Base-by-base conservation (phyloP, 2,113 vertebrate species). In the Sander vitreus region DNA sequence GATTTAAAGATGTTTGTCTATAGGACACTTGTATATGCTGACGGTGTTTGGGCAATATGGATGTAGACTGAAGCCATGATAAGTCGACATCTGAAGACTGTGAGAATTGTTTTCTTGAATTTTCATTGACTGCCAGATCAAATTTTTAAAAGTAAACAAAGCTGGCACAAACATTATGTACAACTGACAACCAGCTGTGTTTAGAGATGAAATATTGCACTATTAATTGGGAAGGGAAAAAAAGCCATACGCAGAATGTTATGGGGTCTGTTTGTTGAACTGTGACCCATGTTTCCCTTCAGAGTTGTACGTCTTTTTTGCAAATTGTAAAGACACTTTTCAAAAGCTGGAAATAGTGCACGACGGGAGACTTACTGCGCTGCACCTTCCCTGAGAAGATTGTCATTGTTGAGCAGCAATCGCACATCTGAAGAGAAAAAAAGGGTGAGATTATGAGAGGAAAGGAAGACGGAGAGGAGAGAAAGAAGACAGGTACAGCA, bases 381-480 rank as follows among this genome's bases (percentile, higher is more conserved):
- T 83, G 97, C 97, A 93, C 97, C 97, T 96, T 98, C 97, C 96
- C 97, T 97, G 96, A 99, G 97, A 95, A 99, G 97, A 96, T 97
- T 98, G 95, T 99, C 97, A 88, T 98, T 96, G 95, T 97, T 97
- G 91, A 98, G 97, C 92, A 99, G 96, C 95, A 99, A 96, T 85
- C 97, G 97, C 93, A 99, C 97, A 96, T 99, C 98, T 99, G 93
- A 69, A 64, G 73, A 85, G 75, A 36, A 55, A 81, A 71, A 59
- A 81, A 5, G 1, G 3, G 3, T 1, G 2, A 43, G n/a, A 58
- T 70, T 16, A 63, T 57, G 13, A 75, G 43, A 30, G 36, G 0
- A 18, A 19, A 30, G 5, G 15, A 47, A 54, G 53, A 51, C 18
- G 6, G 15, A 69, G 23, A 25, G 33, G 50, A 54, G 50, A 33